Conservation (phyloP, 2,113 vertebrate genomes). For the Bubalus kerabau region DNA sequence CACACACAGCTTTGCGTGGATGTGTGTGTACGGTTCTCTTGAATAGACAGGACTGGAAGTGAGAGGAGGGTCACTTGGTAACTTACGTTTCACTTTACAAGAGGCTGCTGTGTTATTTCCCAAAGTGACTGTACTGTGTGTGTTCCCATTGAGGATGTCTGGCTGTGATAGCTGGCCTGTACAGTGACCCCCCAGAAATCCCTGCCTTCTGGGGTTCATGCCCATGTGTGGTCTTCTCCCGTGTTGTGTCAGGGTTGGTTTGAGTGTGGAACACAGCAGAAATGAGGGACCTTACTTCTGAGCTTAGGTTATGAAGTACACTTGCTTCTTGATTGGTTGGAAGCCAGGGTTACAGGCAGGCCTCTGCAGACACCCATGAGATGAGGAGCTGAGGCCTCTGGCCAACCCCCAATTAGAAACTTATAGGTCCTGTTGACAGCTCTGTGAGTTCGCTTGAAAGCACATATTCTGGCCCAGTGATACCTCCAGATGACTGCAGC, state of each 20-base stretch:
- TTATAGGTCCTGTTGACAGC: not conserved
- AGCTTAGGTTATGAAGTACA: not conserved
- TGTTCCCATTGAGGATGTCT: not conserved
- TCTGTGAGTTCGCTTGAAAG: not conserved
- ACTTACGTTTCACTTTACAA: not conserved
- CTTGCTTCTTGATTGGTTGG: not conserved
- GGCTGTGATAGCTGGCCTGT: not conserved
- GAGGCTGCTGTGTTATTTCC: not conserved
- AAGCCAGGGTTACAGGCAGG: not conserved
- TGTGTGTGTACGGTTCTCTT: not conserved
- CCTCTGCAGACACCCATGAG: not conserved
- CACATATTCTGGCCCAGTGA: not conserved
- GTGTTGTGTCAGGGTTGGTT: not conserved
- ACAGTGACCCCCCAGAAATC: too few relatives aligned
- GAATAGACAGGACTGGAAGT: not conserved
- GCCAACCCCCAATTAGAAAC: not conserved
- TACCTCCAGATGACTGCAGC: not conserved
- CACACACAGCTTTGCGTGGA: not conserved
- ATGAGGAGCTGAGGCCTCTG: not conserved
- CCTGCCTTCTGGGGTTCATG: not conserved
- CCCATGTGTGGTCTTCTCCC: not conserved
- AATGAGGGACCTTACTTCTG: not conserved
- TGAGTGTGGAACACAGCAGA: not conserved
- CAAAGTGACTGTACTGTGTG: not conserved
- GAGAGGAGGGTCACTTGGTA: not conserved